Evolutionary conservation across 2,797 vertebrate genomes (phyloP), one percentile per base, ranked within the genome.

Genomic region (Saxicola maurus): DNA sequence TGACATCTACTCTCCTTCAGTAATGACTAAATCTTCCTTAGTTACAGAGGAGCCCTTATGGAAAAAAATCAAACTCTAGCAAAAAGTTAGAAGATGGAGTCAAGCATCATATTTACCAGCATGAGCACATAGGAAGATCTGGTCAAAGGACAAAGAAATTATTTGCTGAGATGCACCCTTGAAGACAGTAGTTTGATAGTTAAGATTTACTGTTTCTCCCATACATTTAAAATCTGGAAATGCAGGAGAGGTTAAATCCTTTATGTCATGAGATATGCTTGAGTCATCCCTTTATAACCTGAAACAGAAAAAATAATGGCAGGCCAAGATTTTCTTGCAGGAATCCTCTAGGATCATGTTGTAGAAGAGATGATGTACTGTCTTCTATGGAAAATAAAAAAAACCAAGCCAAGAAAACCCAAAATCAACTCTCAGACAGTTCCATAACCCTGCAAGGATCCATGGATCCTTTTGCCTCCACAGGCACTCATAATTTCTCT

Each of bases 321-420:
- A 45, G 13, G 11, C 4, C 17, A 74, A 48, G 24, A 67, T 48
- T 17, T 67, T 69, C 13, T 73, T 31, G 18, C 7, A 72, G 18
- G 8, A 35, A 27, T 75, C 25, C 13, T 67, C 46, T 45, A 78
- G 43, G 7, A n/a, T 46, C 18, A 30, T 31, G 7, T 35, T 25
- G 8, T 17, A 30, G 30, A 16, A 20, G 6, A 53, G 9, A 72
- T 35, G 1, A 48, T 37, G 7, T 16, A 40, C 30, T 35, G 1
- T 33, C 5, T 43, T 14, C 20, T 13, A n/a, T 7, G 4, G 4
- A 25, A 49, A n/a, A 42, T 13, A 11, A 28, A 35, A 37, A 23
- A 27, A 21, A 8, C 2, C 2, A 9, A 2, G n/a, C 1, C 1
- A 6, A 65, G 31, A 66, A n/a, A 5, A 0, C 2, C 1, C 6